These are phyloP conservation scores for Phylloscopus whistleri DNA, from an alignment of 2,113 vertebrate genomes.

Conservation along the genomic window DNA sequence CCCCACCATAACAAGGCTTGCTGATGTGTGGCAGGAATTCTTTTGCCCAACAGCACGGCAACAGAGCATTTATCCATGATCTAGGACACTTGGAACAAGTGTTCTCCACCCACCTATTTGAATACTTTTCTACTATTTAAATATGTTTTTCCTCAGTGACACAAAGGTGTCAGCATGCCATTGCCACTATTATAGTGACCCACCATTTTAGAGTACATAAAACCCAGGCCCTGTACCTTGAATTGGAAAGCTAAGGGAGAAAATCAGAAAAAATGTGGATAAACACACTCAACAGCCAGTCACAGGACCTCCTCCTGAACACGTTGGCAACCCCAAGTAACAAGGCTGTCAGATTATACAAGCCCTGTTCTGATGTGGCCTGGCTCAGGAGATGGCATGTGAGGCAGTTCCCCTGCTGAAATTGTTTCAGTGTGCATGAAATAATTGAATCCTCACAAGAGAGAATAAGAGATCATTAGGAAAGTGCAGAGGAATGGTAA, in stretches of 20 bases:
- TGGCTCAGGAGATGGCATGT: background rate
- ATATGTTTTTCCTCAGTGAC: background rate
- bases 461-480: background rate
- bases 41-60: background rate
- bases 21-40: background rate
- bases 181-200: background rate
- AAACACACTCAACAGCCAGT: background rate
- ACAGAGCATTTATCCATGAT: background rate
- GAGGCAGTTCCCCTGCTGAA: background rate
- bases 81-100: background rate
- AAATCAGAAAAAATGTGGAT: background rate
- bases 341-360: background rate
- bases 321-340: background rate
- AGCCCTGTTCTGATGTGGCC: background rate
- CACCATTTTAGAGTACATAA: background rate
- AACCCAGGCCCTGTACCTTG: background rate
- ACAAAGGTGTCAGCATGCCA: background rate
- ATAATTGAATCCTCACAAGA: background rate
- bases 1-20: background rate
- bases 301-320: background rate
- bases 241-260: background rate
- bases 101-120: background rate
- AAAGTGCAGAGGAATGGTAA: background rate
- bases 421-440: background rate
- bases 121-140: background rate